Base-by-base conservation (phyloP, 1,140 invertebrate genomes). In the Bombus difficillimus region DNA sequence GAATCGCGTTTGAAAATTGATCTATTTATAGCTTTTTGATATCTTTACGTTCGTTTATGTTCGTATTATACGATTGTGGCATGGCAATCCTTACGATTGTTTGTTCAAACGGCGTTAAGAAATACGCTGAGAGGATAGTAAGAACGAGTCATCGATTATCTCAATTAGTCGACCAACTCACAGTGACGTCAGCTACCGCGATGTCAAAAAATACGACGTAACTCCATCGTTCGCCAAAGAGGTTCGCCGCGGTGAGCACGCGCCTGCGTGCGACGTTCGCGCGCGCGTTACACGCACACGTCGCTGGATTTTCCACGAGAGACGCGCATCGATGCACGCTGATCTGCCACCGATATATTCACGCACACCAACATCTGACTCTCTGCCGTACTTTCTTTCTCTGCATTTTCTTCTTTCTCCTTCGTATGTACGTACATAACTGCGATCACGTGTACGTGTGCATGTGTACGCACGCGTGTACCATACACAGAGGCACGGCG, bases 221-320 rank as follows among this genome's bases (percentile, higher is more conserved):
- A 28, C 53, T 59, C 25, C 53, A 25, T 28, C 53, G 74, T 59
- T 62, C 13, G 71, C 39, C 28, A 53, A 64, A 81, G 72, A 47
- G 62, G 73, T 64, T 8, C 39, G 25, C 25, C n/a, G 47, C 41
- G 25, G 53, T 15, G 66, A 28, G 47, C 66, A n/a, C 75, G 64
- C 39, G 41, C 41, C 32, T 41, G 34, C 37, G 53, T 53, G 9
- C 68, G 47, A n/a, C 32, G 10, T n/a, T 28, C 25, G 69, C 37
- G 69, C 37, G 39, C 37, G 12, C 69, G 69, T 13, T 80, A 37
- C 53, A 76, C 72, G 76, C 34, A 74, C 64, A 83, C 77, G 43
- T 39, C 22, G 74, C 59, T 32, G 47, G 76, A 62, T 88, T 80
- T 66, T 69, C 57, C 64, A 66, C 66, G 79, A 53, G 41, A 25